Conservation (phyloP, 2,113 vertebrate species). For the Labeo rohita region DNA sequence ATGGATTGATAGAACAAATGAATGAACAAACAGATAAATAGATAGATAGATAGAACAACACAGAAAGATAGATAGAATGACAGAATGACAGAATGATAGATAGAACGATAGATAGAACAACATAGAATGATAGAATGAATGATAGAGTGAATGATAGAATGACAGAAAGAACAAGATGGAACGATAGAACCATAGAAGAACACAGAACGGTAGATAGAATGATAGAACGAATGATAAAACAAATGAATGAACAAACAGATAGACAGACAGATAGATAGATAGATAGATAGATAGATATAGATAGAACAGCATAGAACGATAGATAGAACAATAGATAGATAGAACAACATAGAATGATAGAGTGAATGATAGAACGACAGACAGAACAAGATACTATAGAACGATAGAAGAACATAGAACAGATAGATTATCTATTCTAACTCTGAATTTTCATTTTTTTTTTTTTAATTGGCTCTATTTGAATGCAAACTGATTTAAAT, state of each 20-base stretch:
- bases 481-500: conserved; percentile 15
- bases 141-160: background rate
- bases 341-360: too few species aligned
- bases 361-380: background rate
- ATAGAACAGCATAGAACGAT: background rate
- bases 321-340: background rate
- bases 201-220: background rate
- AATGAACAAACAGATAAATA: background rate
- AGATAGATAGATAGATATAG: background rate
- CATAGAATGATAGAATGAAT: too few species aligned
- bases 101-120: too few species aligned
- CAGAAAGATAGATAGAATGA: background rate
- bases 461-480: background rate
- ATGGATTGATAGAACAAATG: background rate
- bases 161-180: background rate
- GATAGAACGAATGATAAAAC: background rate
- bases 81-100: too few species aligned
- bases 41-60: background rate
- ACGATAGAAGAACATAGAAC: too few species aligned
- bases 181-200: background rate
- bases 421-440: too few species aligned
- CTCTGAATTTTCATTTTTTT: too few species aligned
- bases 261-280: background rate
- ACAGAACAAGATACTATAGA: too few species aligned
- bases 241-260: background rate